Evolutionary conservation across 2,888 invertebrate genomes (phyloP), one percentile per base, ranked within the genome.

Genomic region (Dasysyrphus albostriatus): DNA sequence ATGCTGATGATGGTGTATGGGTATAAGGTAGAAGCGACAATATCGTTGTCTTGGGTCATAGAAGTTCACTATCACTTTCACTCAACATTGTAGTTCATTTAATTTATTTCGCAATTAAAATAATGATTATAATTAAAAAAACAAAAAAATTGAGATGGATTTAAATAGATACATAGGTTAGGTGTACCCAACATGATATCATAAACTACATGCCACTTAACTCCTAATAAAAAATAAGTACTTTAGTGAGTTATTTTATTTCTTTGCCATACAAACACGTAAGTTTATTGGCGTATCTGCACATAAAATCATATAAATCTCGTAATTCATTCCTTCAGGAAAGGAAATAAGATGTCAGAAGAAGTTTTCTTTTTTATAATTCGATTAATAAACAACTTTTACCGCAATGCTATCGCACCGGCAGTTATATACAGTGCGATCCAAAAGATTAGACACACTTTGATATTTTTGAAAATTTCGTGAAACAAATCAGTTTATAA

Each of bases 11-110:
- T 24, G 24, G 24, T 24, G 24, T 24, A 24, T 24, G 24, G 24
- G 9, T 37, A 5, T 47, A 34, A 37, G 32, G 44, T 9, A n/a
- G 54, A 39, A 39, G 58, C 74, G 58, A 47, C 77, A 79, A 69
- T 78, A 83, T 63, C 9, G 34, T 75, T 65, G 75, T 80, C 67
- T 79, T 88, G 89, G 92, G 91, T 91, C 91, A 91, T 88, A 89
- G 77, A 90, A 90, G 92, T 92, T 91, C 91, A 92, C 91, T 91
- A 90, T 91, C 91, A 91, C 91, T 91, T 92, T 91, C 91, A 92
- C 91, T 51, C 44, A 73, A 54, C 67, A 67, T 74, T 44, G 65
- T 72, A 59, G 74, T 79, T 72, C 73, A 81, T 61, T 84, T 81
- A 61, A 63, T 82, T 72, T 24, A 83, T 73, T 61, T 44, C 67